A percentile compares a stretch with the other conserved stretches of the same genome.
phyloP scores from a whole-genome alignment of 92 coral and sea anemone genomes.

The Palythoa heliodiscus region DNA sequence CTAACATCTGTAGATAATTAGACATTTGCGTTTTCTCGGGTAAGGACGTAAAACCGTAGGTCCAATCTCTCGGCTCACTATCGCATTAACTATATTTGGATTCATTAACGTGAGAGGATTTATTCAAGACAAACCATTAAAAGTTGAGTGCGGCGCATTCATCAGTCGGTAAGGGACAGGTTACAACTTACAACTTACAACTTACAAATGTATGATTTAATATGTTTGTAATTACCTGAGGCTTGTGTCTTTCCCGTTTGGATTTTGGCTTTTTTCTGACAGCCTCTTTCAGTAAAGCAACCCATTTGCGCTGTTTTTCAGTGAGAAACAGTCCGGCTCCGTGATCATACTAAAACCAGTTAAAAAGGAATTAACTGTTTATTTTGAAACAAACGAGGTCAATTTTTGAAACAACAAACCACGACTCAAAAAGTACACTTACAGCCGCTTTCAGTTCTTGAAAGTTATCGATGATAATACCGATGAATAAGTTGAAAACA shows the following conservation, averaged over 20 bases:
- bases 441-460: constrained; percentile 91
- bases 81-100: too few relatives aligned
- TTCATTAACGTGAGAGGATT: too few relatives aligned
- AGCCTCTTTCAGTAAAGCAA: constrained; percentile 75
- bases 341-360: constrained; percentile 71
- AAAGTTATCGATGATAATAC: constrained; percentile 90
- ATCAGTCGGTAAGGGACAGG: too few relatives aligned
- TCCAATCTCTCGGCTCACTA: too few relatives aligned
- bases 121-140: too few relatives aligned
- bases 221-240: background rate
- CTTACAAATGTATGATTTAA: too few relatives aligned
- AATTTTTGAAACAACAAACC: background rate
- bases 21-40: too few relatives aligned
- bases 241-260: constrained; percentile 48
- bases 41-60: too few relatives aligned
- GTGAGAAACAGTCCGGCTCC: constrained; percentile 88
- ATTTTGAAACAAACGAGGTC: background rate
- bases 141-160: too few relatives aligned
- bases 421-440: background rate
- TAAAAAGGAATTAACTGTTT: background rate
- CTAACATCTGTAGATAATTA: too few relatives aligned
- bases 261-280: constrained; percentile 79
- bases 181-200: too few relatives aligned
- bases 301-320: constrained; percentile 88
- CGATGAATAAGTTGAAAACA: constrained; percentile 87